Conservation (phyloP, 1,140 invertebrate species). For the Varroa destructor region DNA sequence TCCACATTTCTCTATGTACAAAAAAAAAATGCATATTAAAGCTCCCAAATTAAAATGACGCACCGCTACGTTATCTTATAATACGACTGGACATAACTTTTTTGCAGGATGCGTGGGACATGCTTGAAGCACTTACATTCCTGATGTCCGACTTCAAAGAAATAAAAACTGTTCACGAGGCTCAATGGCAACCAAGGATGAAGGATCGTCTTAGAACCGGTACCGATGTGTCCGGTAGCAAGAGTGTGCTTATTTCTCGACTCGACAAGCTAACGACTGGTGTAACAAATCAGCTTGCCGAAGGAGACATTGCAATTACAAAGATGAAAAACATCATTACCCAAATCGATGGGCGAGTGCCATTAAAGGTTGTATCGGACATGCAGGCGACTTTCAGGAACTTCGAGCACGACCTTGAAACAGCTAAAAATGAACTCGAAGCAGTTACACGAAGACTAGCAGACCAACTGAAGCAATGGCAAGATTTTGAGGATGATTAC, state of each 20-base stretch:
- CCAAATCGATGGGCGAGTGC: neutral
- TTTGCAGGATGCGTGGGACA: neutral
- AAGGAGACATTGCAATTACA: slow-evolving; percentile 12
- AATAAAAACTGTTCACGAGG: slow-evolving; percentile 3
- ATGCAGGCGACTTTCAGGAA: slow-evolving; percentile 27
- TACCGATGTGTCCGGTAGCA: slow-evolving; percentile 15
- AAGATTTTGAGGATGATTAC: slow-evolving; percentile 70
- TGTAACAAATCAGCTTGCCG: slow-evolving; percentile 20
- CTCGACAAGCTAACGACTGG: slow-evolving; percentile 28
- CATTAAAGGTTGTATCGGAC: slow-evolving; percentile 8
- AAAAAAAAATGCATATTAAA: neutral
- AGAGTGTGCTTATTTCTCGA: slow-evolving; percentile 25
- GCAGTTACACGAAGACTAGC: slow-evolving; percentile 64
- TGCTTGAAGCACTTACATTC: slow-evolving; percentile 15
- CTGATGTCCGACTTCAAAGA: slow-evolving; percentile 25
- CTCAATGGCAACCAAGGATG: slow-evolving; percentile 22
- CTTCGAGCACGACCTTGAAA: slow-evolving; percentile 27
- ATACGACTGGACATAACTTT: no score
- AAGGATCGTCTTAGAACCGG: slow-evolving; percentile 18
- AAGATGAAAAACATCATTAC: slow-evolving; percentile 23
- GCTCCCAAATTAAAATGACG: neutral
- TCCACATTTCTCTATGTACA: neutral
- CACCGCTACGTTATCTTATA: no score
- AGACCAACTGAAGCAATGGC: slow-evolving; percentile 74
- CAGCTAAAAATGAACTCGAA: slow-evolving; percentile 41